Base-by-base conservation (phyloP, 1,140 invertebrate genomes). In the Babylonia areolata region DNA sequence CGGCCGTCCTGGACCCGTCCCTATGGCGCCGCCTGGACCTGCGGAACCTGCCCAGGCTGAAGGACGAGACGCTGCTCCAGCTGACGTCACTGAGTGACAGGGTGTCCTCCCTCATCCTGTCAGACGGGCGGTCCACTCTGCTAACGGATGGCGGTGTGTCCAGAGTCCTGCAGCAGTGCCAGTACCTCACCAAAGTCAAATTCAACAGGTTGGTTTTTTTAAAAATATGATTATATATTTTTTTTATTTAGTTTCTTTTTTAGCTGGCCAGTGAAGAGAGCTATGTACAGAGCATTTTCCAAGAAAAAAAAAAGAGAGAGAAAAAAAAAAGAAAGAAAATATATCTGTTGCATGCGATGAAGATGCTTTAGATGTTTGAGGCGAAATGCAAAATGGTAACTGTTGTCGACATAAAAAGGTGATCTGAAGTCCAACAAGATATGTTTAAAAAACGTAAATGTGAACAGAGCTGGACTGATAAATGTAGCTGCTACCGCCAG, bases 201-300 rank as follows among this genome's bases (percentile, higher is more conserved):
- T 28, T 89, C 2, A 85, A 81, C 54, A 89, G 88, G 90, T 90
- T n/a, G n/a, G n/a, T n/a, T n/a, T n/a, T n/a, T n/a, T n/a, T 6
- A 51, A 11, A 51, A 6, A 51, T 51, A 20, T 51, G 46, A 11
- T 6, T 51, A n/a, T 64, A 23, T 64, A 6, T 64, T 12, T 64
- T 12, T 20, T 6, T 64, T 23, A 5, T 5, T 20, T n/a, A 23
- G 23, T 64, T 12, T 64, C n/a, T n/a, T n/a, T n/a, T n/a, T n/a
- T n/a, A n/a, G n/a, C n/a, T n/a, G n/a, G n/a, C n/a, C n/a, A 85
- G 33, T 17, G 9, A 11, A 12, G 31, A 73, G 37, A 6, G 15
- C n/a, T 17, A 9, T 39, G 11, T 54, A 11, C 51, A 11, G 11
- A 54, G 11, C 51, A 11, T 54, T 23, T 54, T 54, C 51, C 51